These are phyloP conservation scores for Phanerotoma sp. DNA, from an alignment of 2,888 invertebrate genomes.

Conservation along the genomic window DNA sequence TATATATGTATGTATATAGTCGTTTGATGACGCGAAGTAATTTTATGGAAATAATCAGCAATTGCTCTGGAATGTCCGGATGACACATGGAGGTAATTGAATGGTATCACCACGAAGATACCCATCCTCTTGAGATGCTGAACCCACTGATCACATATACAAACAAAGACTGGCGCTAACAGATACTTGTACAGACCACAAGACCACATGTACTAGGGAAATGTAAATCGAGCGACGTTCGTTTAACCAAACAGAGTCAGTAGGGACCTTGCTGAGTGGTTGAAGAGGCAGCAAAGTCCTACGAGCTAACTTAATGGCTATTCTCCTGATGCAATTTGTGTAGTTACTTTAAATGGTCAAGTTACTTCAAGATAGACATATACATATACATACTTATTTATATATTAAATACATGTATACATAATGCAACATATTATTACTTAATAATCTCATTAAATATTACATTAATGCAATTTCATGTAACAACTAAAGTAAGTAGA, in stretches of 20 bases:
- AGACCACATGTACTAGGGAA: constrained; percentile 40
- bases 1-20: no score
- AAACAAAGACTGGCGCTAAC: constrained; percentile 11
- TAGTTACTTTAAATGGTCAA: not conserved
- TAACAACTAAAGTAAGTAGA: no score
- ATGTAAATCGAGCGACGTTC: constrained; percentile 52
- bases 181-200: constrained; percentile 8
- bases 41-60: no score
- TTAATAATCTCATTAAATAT: no score
- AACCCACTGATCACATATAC: constrained; percentile 8
- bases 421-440: no score
- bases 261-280: constrained; percentile 32
- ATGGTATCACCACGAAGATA: not conserved
- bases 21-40: no score
- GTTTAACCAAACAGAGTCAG: constrained; percentile 50
- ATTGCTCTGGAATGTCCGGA: no score
- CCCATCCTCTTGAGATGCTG: constrained; percentile 2
- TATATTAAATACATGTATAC: no score
- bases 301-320: constrained; percentile 9
- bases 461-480: no score
- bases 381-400: no score
- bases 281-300: constrained; percentile 5
- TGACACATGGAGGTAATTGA: not conserved
- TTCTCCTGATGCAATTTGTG: constrained; percentile 8
- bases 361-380: not conserved